Percentiles rank a stretch among this genome's conserved stretches.
phyloP scores from a whole-genome alignment of 2,888 invertebrate genomes.

The Oscheius onirici region DNA sequence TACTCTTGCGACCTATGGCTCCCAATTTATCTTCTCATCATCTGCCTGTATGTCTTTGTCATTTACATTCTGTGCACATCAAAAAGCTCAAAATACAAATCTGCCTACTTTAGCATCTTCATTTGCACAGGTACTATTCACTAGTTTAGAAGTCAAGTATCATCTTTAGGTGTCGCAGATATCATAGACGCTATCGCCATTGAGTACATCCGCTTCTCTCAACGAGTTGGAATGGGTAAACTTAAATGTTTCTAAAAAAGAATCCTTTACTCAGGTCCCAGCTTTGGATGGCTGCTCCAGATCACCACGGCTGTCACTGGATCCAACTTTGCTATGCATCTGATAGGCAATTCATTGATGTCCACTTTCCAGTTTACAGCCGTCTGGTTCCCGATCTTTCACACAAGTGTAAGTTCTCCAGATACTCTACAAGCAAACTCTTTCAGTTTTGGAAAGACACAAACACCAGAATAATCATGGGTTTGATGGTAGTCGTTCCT shows the following conservation, averaged over 20 bases:
- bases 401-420: neutral
- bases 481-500: neutral
- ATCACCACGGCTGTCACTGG: conserved; percentile 19
- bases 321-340: conserved; percentile 15
- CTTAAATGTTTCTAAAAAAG: neutral
- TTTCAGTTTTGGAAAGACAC: neutral
- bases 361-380: conserved; percentile 17
- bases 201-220: conserved; percentile 23
- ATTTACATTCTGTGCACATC: neutral
- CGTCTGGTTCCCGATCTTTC: conserved; percentile 10
- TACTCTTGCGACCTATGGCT: conserved; percentile 9
- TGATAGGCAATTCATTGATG: conserved; percentile 5
- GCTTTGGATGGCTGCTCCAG: conserved; percentile 12
- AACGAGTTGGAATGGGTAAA: conserved; percentile 19
- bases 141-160: no score
- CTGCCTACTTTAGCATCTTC: neutral
- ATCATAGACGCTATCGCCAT: conserved; percentile 15
- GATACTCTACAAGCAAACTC: neutral
- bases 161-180: conserved; percentile 7
- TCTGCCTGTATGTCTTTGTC: conserved; percentile 1
- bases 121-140: neutral
- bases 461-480: neutral
- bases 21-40: conserved; percentile 1
- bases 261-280: neutral
- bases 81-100: neutral